Percentiles rank a stretch among this genome's conserved stretches.
phyloP scores from a whole-genome alignment of 2,113 vertebrate genomes.

The Paraplagusia blochii region DNA sequence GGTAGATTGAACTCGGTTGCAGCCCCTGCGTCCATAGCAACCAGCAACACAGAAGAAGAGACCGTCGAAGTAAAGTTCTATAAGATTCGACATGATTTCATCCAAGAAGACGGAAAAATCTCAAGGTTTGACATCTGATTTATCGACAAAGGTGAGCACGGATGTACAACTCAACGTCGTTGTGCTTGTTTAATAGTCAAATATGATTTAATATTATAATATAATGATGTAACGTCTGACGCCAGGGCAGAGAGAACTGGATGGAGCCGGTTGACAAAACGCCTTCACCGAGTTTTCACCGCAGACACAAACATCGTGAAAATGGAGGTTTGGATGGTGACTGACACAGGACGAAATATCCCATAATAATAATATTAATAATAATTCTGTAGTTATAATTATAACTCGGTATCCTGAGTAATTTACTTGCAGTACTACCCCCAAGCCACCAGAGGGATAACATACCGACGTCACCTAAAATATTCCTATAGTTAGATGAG shows the following conservation, averaged over 20 bases:
- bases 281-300: constrained; percentile 8
- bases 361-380: neutral
- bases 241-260: constrained; percentile 20
- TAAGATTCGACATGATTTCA: constrained; percentile 16
- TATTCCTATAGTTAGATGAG: no score
- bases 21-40: constrained; percentile 36
- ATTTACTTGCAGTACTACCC: no score
- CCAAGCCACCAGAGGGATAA: no score
- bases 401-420: no score
- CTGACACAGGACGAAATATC: no score
- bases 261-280: constrained; percentile 32
- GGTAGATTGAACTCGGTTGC: neutral
- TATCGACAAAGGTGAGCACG: no score
- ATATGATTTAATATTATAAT: neutral
- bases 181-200: neutral
- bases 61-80: neutral
- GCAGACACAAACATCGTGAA: neutral
- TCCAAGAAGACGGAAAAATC: neutral
- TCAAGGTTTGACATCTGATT: no score
- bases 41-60: constrained; percentile 19
- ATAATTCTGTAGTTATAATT: no score
- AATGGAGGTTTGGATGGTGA: constrained; percentile 14
- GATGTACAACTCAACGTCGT: no score
- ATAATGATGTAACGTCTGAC: no score
- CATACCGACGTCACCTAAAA: no score